Conservation (phyloP, 2,113 vertebrate species). For the Antigone vipio region DNA sequence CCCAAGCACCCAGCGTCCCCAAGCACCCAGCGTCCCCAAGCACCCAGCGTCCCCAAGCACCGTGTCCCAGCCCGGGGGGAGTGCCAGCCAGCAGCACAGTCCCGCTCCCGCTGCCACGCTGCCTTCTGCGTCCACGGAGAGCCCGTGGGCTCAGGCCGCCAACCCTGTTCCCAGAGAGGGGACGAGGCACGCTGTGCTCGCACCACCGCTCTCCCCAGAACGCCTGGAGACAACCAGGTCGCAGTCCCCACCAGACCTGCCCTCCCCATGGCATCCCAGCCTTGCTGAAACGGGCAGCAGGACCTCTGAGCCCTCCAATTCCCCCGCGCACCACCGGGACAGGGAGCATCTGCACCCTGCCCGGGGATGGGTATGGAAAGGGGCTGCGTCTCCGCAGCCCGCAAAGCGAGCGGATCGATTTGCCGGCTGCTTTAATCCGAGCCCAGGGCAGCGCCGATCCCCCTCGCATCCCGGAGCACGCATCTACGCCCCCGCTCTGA, state of each 20-base stretch:
- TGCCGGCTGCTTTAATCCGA: no score
- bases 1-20: accelerated
- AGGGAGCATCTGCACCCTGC: background rate
- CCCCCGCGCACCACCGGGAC: background rate
- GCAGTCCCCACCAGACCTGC: background rate
- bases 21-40: accelerated
- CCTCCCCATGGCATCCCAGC: background rate
- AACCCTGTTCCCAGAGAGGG: background rate
- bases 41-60: accelerated
- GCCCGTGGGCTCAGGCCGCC: background rate
- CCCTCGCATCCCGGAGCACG: background rate
- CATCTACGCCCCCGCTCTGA: background rate
- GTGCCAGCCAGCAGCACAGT: background rate
- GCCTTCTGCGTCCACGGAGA: background rate
- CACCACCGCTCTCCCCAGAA: background rate
- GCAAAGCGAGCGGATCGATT: background rate
- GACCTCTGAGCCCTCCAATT: background rate
- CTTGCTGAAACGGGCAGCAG: background rate
- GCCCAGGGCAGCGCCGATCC: background rate
- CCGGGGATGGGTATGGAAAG: background rate
- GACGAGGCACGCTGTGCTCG: accelerated
- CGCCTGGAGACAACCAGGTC: background rate
- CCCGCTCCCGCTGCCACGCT: accelerated
- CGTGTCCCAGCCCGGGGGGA: accelerated
- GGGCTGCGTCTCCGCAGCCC: background rate